Evolutionary conservation across 1,140 invertebrate genomes (phyloP), one percentile per base, ranked within the genome.

Genomic region (Drosophila kurseongensis): DNA sequence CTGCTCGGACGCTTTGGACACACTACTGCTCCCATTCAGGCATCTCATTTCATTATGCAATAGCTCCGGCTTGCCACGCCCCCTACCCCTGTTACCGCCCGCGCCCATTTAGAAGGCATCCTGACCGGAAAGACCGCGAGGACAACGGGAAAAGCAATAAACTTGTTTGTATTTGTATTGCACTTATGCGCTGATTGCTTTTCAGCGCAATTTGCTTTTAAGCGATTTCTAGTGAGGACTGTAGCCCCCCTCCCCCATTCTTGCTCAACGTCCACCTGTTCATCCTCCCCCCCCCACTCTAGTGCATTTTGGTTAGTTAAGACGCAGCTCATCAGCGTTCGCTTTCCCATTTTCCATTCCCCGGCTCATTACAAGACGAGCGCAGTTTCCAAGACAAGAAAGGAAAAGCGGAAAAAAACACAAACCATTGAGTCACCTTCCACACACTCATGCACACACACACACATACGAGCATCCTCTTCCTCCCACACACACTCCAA

Each of bases 131-230:
- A 68, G 42, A 71, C 42, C 51, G 63, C 50, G 52, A 73, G 61
- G 75, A 74, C 57, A 62, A 75, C 58, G 73, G 71, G 63, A 80
- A 80, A 80, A 80, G 71, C 78, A 80, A 80, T 80, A 80, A 80
- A 74, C 78, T 80, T 80, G 77, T 80, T 80, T 80, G 78, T 80
- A 80, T 80, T 80, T 80, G 78, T 80, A 80, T 80, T 80, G 77
- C 78, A 80, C 78, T 80, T 80, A 80, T 80, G 78, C 77, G 71
- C 74, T 80, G 78, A 80, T 80, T 80, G 78, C 78, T 80, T 80
- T 80, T 80, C 78, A 80, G 77, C 77, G 78, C 78, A 80, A 80
- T 80, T 80, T 80, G 78, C 69, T 80, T 80, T 75, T 79, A 80
- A 80, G 76, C 56, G 78, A 69, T 75, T 67, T 41, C 54, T 59